These are phyloP conservation scores for Steinernema carpocapsae DNA, from an alignment of 2,888 invertebrate species.

Conservation along the genomic window DNA sequence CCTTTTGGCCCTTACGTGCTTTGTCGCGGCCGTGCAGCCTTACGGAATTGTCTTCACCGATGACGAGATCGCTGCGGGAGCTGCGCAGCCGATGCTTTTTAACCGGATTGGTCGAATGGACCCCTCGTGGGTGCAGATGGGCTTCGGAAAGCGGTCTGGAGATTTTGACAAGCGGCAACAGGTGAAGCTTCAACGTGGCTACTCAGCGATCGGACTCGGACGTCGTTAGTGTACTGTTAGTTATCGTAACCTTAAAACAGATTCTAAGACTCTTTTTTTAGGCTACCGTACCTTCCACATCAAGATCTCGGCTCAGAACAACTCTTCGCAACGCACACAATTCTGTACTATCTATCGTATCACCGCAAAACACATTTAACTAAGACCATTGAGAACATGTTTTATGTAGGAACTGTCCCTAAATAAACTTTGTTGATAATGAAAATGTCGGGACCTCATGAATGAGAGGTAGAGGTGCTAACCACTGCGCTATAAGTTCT, in stretches of 20 bases:
- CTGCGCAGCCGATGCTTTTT: slow-evolving; percentile 7
- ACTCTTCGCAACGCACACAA: no score
- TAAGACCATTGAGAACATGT: no score
- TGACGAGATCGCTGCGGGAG: neutral
- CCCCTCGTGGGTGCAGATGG: slow-evolving; percentile 27
- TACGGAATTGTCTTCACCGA: slow-evolving; percentile 19
- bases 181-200: slow-evolving; percentile 27
- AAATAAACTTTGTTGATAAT: no score
- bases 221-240: neutral
- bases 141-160: slow-evolving; percentile 25
- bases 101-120: slow-evolving; percentile 29
- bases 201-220: slow-evolving; percentile 24
- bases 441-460: no score
- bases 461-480: no score
- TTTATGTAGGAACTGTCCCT: no score
- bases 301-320: no score
- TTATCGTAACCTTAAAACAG: neutral
- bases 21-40: slow-evolving; percentile 10
- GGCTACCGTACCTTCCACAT: neutral
- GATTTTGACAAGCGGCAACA: slow-evolving; percentile 32
- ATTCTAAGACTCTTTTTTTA: neutral
- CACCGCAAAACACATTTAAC: no score
- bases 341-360: no score
- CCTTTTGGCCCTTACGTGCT: slow-evolving; percentile 17
- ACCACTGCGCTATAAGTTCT: no score